phyloP scores from a whole-genome alignment of 2,888 invertebrate species.

The Acanthopleura granulata region DNA sequence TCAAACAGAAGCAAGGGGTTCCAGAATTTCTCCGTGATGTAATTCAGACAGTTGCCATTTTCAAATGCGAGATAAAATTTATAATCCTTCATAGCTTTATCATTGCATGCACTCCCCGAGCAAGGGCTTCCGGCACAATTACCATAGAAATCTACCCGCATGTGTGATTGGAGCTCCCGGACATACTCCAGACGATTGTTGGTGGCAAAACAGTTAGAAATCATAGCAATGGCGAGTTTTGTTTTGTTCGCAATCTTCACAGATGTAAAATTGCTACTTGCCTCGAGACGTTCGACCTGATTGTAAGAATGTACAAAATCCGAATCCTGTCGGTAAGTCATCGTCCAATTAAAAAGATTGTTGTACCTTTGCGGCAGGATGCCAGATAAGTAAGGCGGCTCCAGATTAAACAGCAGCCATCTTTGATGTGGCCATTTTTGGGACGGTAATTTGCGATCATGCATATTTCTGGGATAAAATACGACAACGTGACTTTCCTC shows the following conservation, averaged over 20 bases:
- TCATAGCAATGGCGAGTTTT: not conserved
- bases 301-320: too few relatives aligned
- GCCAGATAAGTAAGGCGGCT: too few relatives aligned
- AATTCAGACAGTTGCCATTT: not conserved
- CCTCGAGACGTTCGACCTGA: too few relatives aligned
- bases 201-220: not conserved
- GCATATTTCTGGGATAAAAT: too few relatives aligned
- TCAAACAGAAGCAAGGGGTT: not conserved
- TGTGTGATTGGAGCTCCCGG: not conserved
- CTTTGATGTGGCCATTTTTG: too few relatives aligned
- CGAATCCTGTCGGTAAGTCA: too few relatives aligned
- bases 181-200: not conserved
- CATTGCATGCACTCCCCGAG: not conserved
- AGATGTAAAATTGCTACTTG: too few relatives aligned
- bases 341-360: too few relatives aligned
- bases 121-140: not conserved
- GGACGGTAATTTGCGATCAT: too few relatives aligned
- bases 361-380: too few relatives aligned
- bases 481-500: too few relatives aligned
- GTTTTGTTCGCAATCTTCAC: not conserved
- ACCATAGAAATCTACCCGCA: not conserved
- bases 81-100: not conserved
- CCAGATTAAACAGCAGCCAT: too few relatives aligned
- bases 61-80: slow-evolving; percentile 6
- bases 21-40: slow-evolving; percentile 12